Evolutionary conservation across 2,113 vertebrate species (phyloP), one percentile per base, ranked within the genome.

Genomic region (Oryzias curvinotus): DNA sequence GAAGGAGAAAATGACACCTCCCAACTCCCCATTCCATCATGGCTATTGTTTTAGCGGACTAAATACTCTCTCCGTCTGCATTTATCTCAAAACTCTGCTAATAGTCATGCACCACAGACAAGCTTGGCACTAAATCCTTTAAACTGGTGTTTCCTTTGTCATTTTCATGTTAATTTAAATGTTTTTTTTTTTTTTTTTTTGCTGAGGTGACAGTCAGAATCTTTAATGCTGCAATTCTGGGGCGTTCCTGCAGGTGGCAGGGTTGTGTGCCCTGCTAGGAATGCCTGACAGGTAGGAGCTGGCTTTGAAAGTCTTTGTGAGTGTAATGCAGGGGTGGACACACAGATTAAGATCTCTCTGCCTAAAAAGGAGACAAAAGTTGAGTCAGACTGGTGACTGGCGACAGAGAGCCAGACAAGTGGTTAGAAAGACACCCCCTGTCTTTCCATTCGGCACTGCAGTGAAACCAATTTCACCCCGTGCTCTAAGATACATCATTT

Each of bases 181-280:
- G 16, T 52, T 1, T 57, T 14, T 15, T 21, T 28, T 63, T 18
- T 28, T 5, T 26, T 48, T 45, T 23, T n/a, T n/a, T 23, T 23
- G 21, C 21, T 23, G 21, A 23, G 21, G 21, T 23, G 21, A 23
- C 7, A 14, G 36, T 36, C 8, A 36, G 36, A 36, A 36, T 36
- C 8, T 36, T 36, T 36, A 12, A 3, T 36, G 10, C 46, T 80
- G 82, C 73, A 81, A 14, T 81, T n/a, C 54, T 7, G 0, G 44
- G 18, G 14, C 57, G 19, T n/a, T 79, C 87, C 88, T 86, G 82
- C 65, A 81, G 81, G 84, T 82, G 89, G 87, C 69, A 85, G 67
- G 78, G 68, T 79, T 86, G 84, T 43, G 75, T 74, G 73, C 48
- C 56, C 63, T 69, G 64, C 67, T 66, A 69, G 60, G 4, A 4